Evolutionary conservation across 2,797 vertebrate genomes (phyloP), one percentile per base, ranked within the genome.

Genomic region (Melopsittacus undulatus): DNA sequence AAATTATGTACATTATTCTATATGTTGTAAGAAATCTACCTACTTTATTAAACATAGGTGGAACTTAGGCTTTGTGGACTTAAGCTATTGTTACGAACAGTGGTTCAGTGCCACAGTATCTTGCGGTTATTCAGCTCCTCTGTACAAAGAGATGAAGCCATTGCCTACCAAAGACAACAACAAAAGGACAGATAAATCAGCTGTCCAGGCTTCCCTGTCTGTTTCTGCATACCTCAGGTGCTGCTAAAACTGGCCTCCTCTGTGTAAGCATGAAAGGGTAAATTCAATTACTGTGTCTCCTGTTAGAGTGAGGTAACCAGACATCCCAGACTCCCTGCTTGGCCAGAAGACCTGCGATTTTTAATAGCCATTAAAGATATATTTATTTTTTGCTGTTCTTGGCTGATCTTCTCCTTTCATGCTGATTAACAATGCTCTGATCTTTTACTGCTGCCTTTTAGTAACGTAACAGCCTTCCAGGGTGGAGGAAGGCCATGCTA

Each of bases 371-470:
- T 95, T 95, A 94, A 93, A 97, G 96, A 90, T 91, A 90, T 69
- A 89, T 88, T 80, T 95, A 49, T 68, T 62, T 94, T 74, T 82
- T 96, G 89, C 94, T 95, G 56, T 95, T 95, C 77, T 96, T 96
- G 93, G 95, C 91, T 88, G 92, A 68, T 93, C 73, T 51, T 75
- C 81, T 90, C 62, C 70, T 91, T 96, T 95, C 91, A 92, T 93
- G 96, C 88, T 94, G 94, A 95, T 91, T 92, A 95, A 94, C 89
- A 94, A 90, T 90, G 81, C 83, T 96, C 91, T 94, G 91, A 96
- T 90, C 86, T 90, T 90, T 96, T 93, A 95, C 74, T 70, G 82
- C 85, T 97, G 91, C 90, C 79, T 92, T 96, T 92, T 93, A 89
- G 92, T 83, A 95, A 85, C 67, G 40, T 46, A 94, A 89, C 49